Base-by-base conservation (phyloP, 2,113 vertebrate species). In the Vulpes ferrilata region DNA sequence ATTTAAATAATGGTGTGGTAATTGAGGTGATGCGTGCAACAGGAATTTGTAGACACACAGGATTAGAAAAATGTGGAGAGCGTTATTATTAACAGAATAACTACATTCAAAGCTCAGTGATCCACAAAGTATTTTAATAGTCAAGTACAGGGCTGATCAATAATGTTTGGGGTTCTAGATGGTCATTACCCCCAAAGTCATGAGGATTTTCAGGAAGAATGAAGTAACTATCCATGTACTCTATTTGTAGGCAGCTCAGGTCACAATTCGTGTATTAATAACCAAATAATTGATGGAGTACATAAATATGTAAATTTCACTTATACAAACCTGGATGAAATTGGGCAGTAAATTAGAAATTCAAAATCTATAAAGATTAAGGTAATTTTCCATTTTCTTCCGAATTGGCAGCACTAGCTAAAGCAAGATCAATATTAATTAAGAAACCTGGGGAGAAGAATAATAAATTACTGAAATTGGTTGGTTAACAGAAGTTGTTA, bases 401-500 rank as follows among this genome's bases (percentile, higher is more conserved):
- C 78, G 17, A 97, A 95, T 89, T 91, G 93, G 85, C 85, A 93
- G 88, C 82, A 83, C 85, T 86, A 86, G 93, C 93, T 97, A 95
- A 97, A 97, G 92, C 67, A 87, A 92, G 85, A 96, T 98, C 97
- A 93, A 97, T 98, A 96, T 94, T 96, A 97, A 96, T 98, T 97
- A 98, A 96, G 95, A 94, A 94, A 91, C n/a, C 71, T n/a, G 89
- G 23, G 59, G 57, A 95, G 64, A 85, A 95, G 85, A 86, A 86
- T 57, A 97, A 97, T 96, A 96, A 98, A 97, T 89, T 92, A 92
- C 67, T 86, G 81, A 93, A 88, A 94, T 35, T 83, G 25, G 84
- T 86, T 94, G 65, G 51, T 93, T 79, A 88, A 86, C 30, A 88
- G 76, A 97, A 82, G 32, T 62, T 76, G 73, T 64, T 95, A 35